Percentiles rank a stretch among this genome's conserved stretches.
These are phyloP conservation scores for Perithous albicinctus DNA, from an alignment of 2,888 invertebrate species.

Conservation along the genomic window DNA sequence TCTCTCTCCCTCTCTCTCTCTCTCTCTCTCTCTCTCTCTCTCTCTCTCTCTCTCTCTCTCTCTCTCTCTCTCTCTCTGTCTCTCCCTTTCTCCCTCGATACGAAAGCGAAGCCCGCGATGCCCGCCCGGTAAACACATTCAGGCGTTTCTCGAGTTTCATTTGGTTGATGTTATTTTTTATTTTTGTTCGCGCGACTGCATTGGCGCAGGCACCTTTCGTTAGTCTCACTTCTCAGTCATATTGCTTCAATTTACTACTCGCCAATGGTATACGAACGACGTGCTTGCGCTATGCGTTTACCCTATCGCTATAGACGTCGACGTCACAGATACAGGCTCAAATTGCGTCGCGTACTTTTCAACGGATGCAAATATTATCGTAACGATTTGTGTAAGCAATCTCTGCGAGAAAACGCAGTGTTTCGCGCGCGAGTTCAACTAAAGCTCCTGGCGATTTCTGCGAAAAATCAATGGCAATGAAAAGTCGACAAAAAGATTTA, in stretches of 20 bases:
- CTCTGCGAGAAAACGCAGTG: too few relatives aligned
- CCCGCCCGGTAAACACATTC: conserved; percentile 48
- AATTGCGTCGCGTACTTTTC: conserved; percentile 2
- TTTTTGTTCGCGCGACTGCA: conserved; percentile 15
- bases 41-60: not conserved
- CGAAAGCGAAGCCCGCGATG: conserved; percentile 44
- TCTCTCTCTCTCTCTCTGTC: not conserved
- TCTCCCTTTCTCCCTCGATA: conserved; percentile 33
- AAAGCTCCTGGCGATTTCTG: too few relatives aligned
- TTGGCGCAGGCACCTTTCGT: conserved; percentile 30
- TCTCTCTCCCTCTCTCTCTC: conserved; percentile 6
- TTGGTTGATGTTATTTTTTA: conserved; percentile 27
- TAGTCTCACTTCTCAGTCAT: conserved; percentile 15
- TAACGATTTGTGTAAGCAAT: not conserved
- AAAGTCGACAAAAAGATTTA: too few relatives aligned
- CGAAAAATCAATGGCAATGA: too few relatives aligned
- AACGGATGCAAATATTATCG: not conserved
- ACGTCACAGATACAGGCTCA: not conserved
- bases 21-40: conserved; percentile 1
- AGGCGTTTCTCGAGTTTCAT: conserved; percentile 48
- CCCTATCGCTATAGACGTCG: not conserved
- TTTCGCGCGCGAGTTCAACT: not conserved
- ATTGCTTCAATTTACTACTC: conserved; percentile 30
- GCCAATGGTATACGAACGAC: conserved; percentile 4
- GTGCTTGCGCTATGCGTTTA: not conserved